These are phyloP conservation scores for Pelmatolapia mariae DNA, from an alignment of 2,113 vertebrate species.

Conservation along the genomic window DNA sequence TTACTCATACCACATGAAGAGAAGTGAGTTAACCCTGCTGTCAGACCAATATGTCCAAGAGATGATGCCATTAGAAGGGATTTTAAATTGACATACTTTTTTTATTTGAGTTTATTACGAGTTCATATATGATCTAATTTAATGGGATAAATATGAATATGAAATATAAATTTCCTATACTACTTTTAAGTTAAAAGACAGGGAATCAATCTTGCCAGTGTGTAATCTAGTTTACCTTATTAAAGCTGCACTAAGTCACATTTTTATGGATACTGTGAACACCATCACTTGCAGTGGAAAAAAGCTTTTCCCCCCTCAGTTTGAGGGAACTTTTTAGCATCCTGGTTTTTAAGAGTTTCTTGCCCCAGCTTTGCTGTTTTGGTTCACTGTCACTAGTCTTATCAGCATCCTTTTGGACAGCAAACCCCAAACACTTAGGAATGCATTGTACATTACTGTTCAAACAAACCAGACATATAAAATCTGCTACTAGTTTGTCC, in stretches of 20 bases:
- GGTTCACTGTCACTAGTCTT: background rate
- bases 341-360: background rate
- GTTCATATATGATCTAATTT: background rate
- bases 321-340: background rate
- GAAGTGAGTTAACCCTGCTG: background rate
- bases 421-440: background rate
- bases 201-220: background rate
- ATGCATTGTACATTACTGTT: background rate
- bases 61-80: background rate
- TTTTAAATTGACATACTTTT: background rate
- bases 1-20: constrained; percentile 25
- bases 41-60: constrained; percentile 27
- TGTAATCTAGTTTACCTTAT: background rate
- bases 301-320: background rate
- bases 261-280: background rate
- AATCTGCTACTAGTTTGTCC: background rate
- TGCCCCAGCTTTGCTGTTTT: background rate
- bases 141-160: background rate
- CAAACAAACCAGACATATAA: background rate
- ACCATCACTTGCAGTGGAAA: background rate
- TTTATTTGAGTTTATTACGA: background rate
- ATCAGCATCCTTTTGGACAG: background rate
- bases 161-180: background rate
- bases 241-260: background rate
- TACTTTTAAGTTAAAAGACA: background rate